Conservation (phyloP, 2,888 invertebrate genomes). For the Xestia c-nigrum region DNA sequence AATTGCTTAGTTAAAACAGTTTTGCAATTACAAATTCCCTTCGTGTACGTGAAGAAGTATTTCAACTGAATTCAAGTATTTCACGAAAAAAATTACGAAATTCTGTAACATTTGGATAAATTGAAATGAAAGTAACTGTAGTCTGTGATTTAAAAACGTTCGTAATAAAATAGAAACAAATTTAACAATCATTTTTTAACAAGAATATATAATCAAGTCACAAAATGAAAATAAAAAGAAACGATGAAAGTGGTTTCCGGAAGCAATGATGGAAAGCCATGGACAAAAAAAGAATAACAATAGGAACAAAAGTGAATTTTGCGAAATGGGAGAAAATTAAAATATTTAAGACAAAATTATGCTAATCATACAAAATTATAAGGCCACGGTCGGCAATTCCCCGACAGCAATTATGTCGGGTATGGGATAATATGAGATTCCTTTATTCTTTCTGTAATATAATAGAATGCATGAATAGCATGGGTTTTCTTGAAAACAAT, state of each 20-base stretch:
- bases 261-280: background rate
- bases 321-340: background rate
- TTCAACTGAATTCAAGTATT: constrained; percentile 12
- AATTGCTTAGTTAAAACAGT: constrained; percentile 21
- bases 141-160: background rate
- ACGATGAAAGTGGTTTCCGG: background rate
- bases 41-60: constrained; percentile 9
- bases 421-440: constrained; percentile 22
- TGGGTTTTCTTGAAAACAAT: constrained; percentile 5
- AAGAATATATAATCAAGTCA: background rate
- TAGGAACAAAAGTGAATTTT: constrained; percentile 19
- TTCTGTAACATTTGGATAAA: background rate
- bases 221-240: background rate
- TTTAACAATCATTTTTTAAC: background rate
- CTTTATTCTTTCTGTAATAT: constrained; percentile 22
- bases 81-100: constrained; percentile 14
- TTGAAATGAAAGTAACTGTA: background rate
- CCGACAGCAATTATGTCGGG: constrained; percentile 26
- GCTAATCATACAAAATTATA: constrained; percentile 31
- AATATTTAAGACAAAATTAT: constrained; percentile 37
- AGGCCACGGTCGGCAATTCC: constrained; percentile 22
- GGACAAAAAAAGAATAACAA: constrained; percentile 11
- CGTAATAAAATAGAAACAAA: background rate
- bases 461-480: background rate
- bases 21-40: constrained; percentile 41